Evolutionary conservation across 2,113 vertebrate species (phyloP).

Genomic region (Apodemus speciosus): DNA sequence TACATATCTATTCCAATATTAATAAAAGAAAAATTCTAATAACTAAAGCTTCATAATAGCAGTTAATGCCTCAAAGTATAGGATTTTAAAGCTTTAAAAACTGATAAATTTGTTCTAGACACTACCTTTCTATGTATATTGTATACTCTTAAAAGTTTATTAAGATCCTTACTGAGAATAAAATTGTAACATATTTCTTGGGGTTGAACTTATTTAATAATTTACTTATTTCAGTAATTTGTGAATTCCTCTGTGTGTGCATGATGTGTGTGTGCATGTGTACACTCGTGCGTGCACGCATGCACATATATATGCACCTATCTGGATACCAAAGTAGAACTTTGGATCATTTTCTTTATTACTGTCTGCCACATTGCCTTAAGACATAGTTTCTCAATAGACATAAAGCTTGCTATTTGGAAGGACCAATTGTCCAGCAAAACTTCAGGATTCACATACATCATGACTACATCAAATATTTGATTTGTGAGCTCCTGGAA

Average conservation of each 20-base stretch:
- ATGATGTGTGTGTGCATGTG: neutral
- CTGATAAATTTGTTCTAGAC: neutral
- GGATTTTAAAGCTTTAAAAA: neutral
- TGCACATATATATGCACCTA: neutral
- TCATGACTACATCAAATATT: neutral
- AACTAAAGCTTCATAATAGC: neutral
- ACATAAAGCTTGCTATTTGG: neutral
- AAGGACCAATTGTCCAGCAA: neutral
- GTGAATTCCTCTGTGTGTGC: neutral
- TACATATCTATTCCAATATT: neutral
- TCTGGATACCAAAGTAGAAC: neutral
- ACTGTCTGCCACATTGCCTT: neutral
- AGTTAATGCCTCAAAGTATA: neutral
- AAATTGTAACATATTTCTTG: neutral
- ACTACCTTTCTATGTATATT: neutral
- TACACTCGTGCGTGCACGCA: too few relatives aligned
- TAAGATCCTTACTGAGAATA: neutral
- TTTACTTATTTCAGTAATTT: neutral
- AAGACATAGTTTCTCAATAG: neutral
- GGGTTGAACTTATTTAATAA: neutral
- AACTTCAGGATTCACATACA: neutral
- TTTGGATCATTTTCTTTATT: neutral
- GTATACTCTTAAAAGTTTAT: neutral
- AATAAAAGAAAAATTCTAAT: neutral
- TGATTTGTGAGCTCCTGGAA: neutral